Percentiles rank a stretch among this genome's conserved stretches.
These are phyloP conservation scores for Varanus salvator DNA, from an alignment of 2,113 vertebrate genomes.

Conservation along the genomic window DNA sequence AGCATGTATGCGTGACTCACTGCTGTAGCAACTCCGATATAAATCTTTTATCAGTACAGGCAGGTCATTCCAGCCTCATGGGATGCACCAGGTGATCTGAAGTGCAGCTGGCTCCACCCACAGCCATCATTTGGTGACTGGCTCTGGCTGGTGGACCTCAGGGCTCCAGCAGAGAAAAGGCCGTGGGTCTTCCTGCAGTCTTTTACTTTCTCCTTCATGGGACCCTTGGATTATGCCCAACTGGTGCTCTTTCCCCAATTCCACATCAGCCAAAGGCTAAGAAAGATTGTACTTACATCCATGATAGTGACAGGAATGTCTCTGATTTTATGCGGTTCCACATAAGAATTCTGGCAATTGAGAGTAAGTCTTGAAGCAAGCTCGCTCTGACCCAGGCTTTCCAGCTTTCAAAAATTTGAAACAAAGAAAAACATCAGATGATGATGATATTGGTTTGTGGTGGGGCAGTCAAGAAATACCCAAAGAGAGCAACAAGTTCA, in stretches of 20 bases:
- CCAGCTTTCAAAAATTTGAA: slow-evolving; percentile 81
- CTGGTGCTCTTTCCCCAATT: background rate
- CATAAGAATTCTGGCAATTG: slow-evolving; percentile 98
- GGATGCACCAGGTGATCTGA: no score
- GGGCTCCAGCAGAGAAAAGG: background rate
- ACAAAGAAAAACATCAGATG: background rate
- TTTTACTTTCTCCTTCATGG: background rate
- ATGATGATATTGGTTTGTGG: slow-evolving; percentile 36
- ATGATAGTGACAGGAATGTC: slow-evolving; percentile 95
- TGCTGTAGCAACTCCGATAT: no score
- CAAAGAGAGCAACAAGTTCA: background rate
- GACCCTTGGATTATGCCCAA: background rate
- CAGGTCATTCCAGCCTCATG: no score
- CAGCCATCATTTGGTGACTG: background rate
- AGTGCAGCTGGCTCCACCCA: background rate
- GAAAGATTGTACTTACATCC: slow-evolving; percentile 84
- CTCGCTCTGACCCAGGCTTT: slow-evolving; percentile 94
- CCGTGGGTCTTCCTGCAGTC: background rate
- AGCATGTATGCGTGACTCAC: background rate
- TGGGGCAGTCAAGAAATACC: background rate
- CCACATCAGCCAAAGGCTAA: background rate
- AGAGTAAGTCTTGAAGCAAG: slow-evolving; percentile 95
- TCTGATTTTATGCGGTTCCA: slow-evolving; percentile 98
- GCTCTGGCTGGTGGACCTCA: background rate
- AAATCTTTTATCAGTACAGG: no score